Conservation (phyloP, 2,113 vertebrate species). For the Mormyrus iriodes region DNA sequence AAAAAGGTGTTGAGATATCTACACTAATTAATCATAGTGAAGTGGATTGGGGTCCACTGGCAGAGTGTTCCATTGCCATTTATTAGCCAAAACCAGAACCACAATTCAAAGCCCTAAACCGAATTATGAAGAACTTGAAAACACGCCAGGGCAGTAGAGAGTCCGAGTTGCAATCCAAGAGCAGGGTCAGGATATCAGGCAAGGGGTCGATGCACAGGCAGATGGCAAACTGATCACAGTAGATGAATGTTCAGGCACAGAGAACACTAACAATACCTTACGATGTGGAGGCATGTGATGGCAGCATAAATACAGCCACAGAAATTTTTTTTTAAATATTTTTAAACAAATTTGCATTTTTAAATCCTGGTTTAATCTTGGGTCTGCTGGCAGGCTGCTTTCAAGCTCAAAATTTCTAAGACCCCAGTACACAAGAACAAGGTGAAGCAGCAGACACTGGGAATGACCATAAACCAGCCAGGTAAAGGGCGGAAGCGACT, state of each 20-base stretch:
- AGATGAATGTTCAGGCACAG: neutral
- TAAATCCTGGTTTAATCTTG: no score
- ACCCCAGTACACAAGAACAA: no score
- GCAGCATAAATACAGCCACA: neutral
- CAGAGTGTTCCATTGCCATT: neutral
- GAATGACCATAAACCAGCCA: no score
- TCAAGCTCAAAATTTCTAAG: no score
- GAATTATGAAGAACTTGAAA: neutral
- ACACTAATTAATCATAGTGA: neutral
- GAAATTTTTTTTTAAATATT: no score
- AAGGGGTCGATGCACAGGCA: neutral
- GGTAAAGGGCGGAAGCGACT: no score
- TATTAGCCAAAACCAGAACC: neutral
- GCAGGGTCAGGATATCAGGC: neutral
- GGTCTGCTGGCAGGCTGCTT: no score
- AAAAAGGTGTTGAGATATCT: neutral
- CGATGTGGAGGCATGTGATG: neutral
- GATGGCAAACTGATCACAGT: neutral
- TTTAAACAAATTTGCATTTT: no score
- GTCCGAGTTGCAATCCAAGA: neutral
- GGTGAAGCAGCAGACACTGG: no score
- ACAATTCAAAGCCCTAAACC: neutral
- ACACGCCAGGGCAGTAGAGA: neutral
- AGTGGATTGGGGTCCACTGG: neutral
- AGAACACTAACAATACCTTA: neutral